Percentiles rank a stretch among this genome's conserved stretches.
Evolutionary conservation across 2,113 vertebrate species (phyloP).

Genomic region (Malurus alboscapulatus): DNA sequence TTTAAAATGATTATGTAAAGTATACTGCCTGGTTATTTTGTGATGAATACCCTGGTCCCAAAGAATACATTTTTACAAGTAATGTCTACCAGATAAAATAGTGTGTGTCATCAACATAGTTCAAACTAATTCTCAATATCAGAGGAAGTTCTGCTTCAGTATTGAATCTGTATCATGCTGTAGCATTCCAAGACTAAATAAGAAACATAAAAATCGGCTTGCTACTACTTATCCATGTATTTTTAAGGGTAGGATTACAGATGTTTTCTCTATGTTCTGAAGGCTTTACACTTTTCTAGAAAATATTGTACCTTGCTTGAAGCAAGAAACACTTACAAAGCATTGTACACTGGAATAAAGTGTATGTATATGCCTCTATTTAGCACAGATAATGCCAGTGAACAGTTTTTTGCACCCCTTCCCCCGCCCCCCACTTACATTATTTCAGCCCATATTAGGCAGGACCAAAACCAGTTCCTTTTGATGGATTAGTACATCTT

Average conservation of each 20-base stretch:
- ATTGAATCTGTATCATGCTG: background rate
- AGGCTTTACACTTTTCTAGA: background rate
- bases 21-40: background rate
- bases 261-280: background rate
- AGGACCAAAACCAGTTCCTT: background rate
- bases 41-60: background rate
- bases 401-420: accelerated
- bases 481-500: background rate
- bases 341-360: background rate
- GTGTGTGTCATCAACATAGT: background rate
- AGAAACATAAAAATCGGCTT: background rate
- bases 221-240: background rate
- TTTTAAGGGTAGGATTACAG: background rate
- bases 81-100: background rate
- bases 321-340: background rate
- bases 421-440: background rate
- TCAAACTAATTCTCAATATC: background rate
- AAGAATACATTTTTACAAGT: background rate
- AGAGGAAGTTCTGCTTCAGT: background rate
- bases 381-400: background rate
- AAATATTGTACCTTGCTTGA: background rate
- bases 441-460: background rate
- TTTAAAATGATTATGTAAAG: background rate
- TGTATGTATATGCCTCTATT: background rate
- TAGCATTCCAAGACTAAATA: background rate